Base-by-base conservation (phyloP, 2,113 vertebrate species). In the Dipodomys stephensi region DNA sequence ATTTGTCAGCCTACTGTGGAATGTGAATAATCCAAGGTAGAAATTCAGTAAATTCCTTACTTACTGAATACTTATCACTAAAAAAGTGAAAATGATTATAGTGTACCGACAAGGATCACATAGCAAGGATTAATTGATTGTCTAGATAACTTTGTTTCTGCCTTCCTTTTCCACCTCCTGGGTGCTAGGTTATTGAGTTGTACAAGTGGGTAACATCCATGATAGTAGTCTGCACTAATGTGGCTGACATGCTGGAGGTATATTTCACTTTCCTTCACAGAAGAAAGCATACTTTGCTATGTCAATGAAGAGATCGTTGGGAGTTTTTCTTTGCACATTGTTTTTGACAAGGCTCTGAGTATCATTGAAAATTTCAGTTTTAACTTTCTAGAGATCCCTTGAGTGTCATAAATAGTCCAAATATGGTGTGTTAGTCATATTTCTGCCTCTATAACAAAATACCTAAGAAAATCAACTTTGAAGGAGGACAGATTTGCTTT, bases 311-410 rank as follows among this genome's bases (percentile, higher is more conserved):
- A 27, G 32, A 4, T 79, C 22, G 49, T 27, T 71, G 4, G 69
- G 12, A 92, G 83, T 20, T 2, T 0, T 74, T 49, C 28, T 83
- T 35, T 80, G 46, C 28, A 18, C 12, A 57, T 57, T 57, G 53
- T 57, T 57, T 81, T 57, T 16, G 78, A 57, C 23, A 83, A 25
- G 30, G 57, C n/a, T 32, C 4, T 68, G 28, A 72, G 2, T 88
- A 39, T 77, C 35, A 73, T 87, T 28, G 16, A 88, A 65, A 65
- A 28, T 69, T 78, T 92, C 85, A 49, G 49, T 49, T 49, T 49
- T 73, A 88, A 79, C 79, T 83, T 95, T 73, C 20, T 46, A 72
- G n/a, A 28, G 81, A 57, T 35, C 53, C 44, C 9, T 81, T 72
- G 10, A 4, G 6, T 88, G 3, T 74, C 4, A 68, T 87, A 77